Base-by-base conservation (phyloP, 2,113 vertebrate genomes). In the Osmerus mordax region DNA sequence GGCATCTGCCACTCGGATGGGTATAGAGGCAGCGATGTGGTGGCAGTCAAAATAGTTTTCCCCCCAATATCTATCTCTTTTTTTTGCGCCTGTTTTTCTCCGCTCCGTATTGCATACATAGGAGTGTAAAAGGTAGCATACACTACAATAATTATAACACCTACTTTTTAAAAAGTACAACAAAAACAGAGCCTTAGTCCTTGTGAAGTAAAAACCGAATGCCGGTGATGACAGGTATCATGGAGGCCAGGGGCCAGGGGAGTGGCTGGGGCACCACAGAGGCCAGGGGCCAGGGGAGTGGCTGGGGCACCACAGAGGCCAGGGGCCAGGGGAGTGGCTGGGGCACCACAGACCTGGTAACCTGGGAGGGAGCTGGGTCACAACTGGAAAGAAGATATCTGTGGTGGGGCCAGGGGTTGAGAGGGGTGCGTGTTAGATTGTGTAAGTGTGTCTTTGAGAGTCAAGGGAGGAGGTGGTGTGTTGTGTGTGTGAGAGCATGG, bases 91-190 rank as follows among this genome's bases (percentile, higher is more conserved):
- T 71, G 66, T 79, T 80, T 79, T 83, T 84, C 83, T 86, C 85
- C 84, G 81, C 87, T 91, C 89, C 69, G 70, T 90, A 92, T 93
- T 92, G 91, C 91, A 92, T 69, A 89, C 86, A 88, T 81, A 85
- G 82, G 87, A 88, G 88, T 85, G 83, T 85, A 81, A 89, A 89
- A 36, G 81, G 83, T 90, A 90, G 86, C 75, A 74, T 84, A 90
- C 81, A 86, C 85, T 80, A 90, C 76, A 90, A 83, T 86, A 86
- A 90, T 82, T 84, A 88, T 79, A 89, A 59, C 74, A 78, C 88
- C 68, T 58, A 14, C 28, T 51, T 65, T 83, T 78, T 74, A 71
- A 83, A 89, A 87, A 86, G 82, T 65, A 79, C 73, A 78, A 81
- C 83, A 81, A 82, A 86, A 84, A 78, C 63, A 83, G 82, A 81